Percentiles rank a stretch among this genome's conserved stretches.
Conservation (phyloP, 2,797 vertebrate species). For the Mionectes olivaceus region DNA sequence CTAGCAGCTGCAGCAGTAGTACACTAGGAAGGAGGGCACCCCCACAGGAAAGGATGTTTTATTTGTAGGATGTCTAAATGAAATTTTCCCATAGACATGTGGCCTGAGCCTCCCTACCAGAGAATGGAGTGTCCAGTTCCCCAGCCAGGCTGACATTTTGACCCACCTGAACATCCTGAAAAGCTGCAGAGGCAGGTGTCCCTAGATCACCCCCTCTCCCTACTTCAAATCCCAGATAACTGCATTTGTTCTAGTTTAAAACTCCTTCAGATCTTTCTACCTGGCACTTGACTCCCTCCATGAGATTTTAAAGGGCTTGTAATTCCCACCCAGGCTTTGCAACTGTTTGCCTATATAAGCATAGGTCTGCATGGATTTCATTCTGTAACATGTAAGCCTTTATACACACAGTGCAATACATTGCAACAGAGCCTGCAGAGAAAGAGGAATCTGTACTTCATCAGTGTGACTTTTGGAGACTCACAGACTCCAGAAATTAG, state of each 20-base stretch:
- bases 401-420: not conserved
- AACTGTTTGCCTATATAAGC: not conserved
- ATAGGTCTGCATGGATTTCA: not conserved
- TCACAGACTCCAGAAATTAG: conserved; percentile 14
- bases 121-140: not conserved
- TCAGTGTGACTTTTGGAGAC: conserved; percentile 11
- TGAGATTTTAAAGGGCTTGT: not conserved
- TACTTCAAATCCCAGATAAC: not conserved
- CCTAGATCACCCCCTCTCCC: not conserved
- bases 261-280: not conserved
- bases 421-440: not conserved
- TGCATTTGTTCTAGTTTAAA: not conserved
- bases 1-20: not conserved
- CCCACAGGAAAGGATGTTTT: not conserved
- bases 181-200: not conserved
- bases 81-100: not conserved
- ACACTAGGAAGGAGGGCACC: accelerated
- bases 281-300: not conserved
- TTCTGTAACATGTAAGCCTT: accelerated
- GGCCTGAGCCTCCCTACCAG: no score
- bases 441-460: conserved; percentile 19
- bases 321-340: not conserved
- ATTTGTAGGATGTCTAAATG: not conserved
- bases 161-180: not conserved
- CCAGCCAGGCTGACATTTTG: not conserved